Evolutionary conservation across 1,140 invertebrate species (phyloP).

Genomic region (Calosoma granatense): DNA sequence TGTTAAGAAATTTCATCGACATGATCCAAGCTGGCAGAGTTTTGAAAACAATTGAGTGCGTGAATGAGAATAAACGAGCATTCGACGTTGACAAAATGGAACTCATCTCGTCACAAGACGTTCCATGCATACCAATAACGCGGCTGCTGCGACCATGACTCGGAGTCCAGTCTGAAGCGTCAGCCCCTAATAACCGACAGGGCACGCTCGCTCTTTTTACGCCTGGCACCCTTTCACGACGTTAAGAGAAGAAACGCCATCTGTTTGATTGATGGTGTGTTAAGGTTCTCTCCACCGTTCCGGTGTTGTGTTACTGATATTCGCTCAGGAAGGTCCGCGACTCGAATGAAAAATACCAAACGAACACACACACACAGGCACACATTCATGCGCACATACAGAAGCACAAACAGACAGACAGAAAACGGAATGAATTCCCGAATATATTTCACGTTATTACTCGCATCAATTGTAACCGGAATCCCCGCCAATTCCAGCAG

Average conservation of each 20-base stretch:
- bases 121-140: slow-evolving; percentile 7
- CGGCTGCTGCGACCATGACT: not conserved
- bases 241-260: slow-evolving; percentile 3
- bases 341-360: not conserved
- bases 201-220: not conserved
- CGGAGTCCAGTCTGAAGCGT: too few species aligned
- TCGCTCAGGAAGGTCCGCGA: too few species aligned
- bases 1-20: too few species aligned
- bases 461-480: too few species aligned
- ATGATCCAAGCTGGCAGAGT: too few species aligned
- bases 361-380: not conserved
- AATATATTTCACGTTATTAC: too few species aligned
- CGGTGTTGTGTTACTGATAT: not conserved
- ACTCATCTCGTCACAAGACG: not conserved
- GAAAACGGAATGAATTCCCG: too few species aligned
- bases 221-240: slow-evolving; percentile 5
- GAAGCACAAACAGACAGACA: too few species aligned
- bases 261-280: slow-evolving; percentile 6
- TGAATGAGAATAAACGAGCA: slow-evolving; percentile 1
- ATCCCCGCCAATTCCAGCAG: too few species aligned
- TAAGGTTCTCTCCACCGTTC: not conserved
- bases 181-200: not conserved
- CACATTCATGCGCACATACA: not conserved
- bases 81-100: slow-evolving; percentile 7
- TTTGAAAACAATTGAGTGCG: not conserved